phyloP scores from a whole-genome alignment of 92 coral and sea anemone genomes.

The Palythoa heliodiscus region DNA sequence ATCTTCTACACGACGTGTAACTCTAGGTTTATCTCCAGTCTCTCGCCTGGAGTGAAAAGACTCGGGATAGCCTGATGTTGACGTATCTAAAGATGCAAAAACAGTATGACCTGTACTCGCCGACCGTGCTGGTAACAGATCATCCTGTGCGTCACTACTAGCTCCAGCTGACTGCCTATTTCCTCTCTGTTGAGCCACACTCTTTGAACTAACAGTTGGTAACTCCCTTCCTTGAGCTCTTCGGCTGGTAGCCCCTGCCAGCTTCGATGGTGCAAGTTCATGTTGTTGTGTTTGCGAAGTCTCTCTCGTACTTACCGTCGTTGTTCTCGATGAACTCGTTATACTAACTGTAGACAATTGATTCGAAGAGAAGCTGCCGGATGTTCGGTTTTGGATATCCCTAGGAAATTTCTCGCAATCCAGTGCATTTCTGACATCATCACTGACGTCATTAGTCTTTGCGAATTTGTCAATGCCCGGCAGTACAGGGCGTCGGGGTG shows the following conservation, averaged over 20 bases:
- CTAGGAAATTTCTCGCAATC: background rate
- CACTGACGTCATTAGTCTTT: background rate
- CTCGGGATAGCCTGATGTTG: constrained; percentile 87
- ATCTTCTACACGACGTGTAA: background rate
- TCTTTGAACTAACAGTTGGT: background rate
- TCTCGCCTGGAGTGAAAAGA: constrained; percentile 63
- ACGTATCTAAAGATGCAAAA: constrained; percentile 20
- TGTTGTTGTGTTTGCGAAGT: background rate
- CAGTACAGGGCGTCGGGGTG: constrained; percentile 14
- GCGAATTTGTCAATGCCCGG: background rate
- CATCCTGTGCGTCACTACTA: background rate
- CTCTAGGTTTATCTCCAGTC: constrained; percentile 18
- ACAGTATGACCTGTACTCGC: constrained; percentile 31
- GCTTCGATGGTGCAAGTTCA: background rate
- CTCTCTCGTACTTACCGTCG: constrained; percentile 8
- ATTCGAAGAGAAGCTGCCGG: background rate
- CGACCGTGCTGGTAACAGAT: background rate
- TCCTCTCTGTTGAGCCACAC: background rate
- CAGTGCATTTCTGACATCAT: background rate
- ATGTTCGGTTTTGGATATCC: background rate
- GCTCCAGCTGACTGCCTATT: background rate
- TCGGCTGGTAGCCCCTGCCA: background rate
- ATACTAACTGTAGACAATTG: constrained; percentile 14
- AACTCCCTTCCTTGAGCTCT: constrained; percentile 25
- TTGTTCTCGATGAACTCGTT: background rate